Percentiles rank a stretch among this genome's conserved stretches.
Evolutionary conservation across 1,140 invertebrate species (phyloP).

Genomic region (Semibalanus balanoides): DNA sequence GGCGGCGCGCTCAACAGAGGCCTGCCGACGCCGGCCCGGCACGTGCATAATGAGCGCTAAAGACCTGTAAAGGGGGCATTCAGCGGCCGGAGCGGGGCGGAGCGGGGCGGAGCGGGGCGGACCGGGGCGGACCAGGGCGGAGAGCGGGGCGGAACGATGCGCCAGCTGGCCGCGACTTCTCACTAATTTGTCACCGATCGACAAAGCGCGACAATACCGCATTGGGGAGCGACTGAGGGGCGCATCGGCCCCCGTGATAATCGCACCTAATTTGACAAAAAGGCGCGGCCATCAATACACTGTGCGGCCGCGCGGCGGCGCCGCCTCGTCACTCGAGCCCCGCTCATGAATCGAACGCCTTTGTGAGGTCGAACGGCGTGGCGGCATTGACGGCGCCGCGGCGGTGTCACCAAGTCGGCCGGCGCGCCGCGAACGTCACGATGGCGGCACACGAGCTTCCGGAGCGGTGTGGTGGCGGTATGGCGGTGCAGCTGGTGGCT

Average conservation of each 20-base stretch:
- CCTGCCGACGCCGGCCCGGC: no score
- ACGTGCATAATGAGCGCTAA: constrained; percentile 1
- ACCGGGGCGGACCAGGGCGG: no score
- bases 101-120: no score
- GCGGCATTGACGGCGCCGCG: background rate
- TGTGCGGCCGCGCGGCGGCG: background rate
- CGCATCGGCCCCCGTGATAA: background rate
- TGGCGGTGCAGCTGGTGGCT: no score
- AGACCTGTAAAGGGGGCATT: background rate
- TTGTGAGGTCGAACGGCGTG: background rate
- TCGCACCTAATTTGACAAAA: constrained; percentile 2
- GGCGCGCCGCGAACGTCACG: no score
- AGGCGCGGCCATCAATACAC: background rate
- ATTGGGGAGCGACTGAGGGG: background rate
- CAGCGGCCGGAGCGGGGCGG: background rate
- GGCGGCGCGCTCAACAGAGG: background rate
- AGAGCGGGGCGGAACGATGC: background rate
- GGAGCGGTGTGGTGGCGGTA: no score
- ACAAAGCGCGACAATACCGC: constrained; percentile 1
- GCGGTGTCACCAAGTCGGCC: no score
- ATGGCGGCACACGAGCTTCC: no score
- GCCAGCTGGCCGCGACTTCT: background rate
- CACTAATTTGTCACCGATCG: background rate
- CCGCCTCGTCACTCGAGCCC: background rate
- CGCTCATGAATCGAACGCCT: background rate